Conservation (phyloP, 1,140 invertebrate species). For the Glomeris maerens region DNA sequence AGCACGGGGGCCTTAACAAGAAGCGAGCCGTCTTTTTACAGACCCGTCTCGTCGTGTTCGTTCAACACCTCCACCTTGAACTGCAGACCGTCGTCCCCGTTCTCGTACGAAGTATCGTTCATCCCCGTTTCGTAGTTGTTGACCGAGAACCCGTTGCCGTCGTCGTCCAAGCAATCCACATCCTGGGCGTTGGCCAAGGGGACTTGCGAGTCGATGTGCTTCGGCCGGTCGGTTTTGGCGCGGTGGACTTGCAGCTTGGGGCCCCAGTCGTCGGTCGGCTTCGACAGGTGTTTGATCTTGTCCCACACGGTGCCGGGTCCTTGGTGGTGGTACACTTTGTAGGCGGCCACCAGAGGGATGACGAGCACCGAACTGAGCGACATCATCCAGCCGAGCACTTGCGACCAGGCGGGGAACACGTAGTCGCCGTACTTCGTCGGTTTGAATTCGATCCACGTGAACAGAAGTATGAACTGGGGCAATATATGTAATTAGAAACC, state of each 20-base stretch:
- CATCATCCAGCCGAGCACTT: slow-evolving; percentile 37
- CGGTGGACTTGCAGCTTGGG: slow-evolving; percentile 29
- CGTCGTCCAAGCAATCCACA: slow-evolving; percentile 8
- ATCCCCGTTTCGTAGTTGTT: neutral
- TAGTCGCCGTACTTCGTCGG: slow-evolving; percentile 33
- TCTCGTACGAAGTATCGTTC: neutral
- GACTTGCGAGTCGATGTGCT: slow-evolving; percentile 18
- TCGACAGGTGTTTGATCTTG: slow-evolving; percentile 40
- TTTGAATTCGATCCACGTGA: slow-evolving; percentile 34
- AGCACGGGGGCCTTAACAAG: too few species aligned
- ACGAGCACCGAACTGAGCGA: slow-evolving; percentile 37
- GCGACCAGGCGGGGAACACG: slow-evolving; percentile 39
- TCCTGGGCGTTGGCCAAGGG: slow-evolving; percentile 7
- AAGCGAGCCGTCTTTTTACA: too few species aligned
- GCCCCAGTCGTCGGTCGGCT: slow-evolving; percentile 51
- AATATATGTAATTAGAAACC: neutral
- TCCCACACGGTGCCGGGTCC: slow-evolving; percentile 18
- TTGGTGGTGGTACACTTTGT: slow-evolving; percentile 7
- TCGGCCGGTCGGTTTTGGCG: slow-evolving; percentile 20
- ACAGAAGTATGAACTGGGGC: slow-evolving; percentile 36
- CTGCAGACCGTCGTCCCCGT: neutral
- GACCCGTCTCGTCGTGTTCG: neutral
- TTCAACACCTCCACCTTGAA: neutral
- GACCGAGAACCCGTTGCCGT: neutral
- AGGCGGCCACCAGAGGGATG: slow-evolving; percentile 31